A percentile compares a stretch with the other conserved stretches of the same genome.
These are phyloP conservation scores for Palythoa heliodiscus DNA, from an alignment of 92 coral and sea anemone species.

Conservation along the genomic window DNA sequence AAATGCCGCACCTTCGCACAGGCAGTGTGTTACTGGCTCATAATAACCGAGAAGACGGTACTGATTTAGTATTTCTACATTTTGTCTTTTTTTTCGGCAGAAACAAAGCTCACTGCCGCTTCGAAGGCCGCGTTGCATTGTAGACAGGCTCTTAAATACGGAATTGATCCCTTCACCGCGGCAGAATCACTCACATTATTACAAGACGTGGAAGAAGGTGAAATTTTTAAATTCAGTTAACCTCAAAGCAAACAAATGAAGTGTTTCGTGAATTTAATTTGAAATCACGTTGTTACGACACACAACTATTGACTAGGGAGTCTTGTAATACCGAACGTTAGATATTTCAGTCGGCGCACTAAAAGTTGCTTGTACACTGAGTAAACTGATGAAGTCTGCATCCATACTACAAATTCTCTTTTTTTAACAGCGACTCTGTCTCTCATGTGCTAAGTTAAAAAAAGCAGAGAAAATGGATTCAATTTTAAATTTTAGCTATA, in stretches of 20 bases:
- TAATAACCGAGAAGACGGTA: slow-evolving; percentile 20
- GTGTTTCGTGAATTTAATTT: background rate
- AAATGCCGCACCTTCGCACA: slow-evolving; percentile 32
- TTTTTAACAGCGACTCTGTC: too few relatives aligned
- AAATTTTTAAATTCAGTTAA: slow-evolving; percentile 17
- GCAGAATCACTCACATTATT: slow-evolving; percentile 37
- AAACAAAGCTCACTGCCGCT: slow-evolving; percentile 47
- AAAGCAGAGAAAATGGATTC: too few relatives aligned
- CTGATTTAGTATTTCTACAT: slow-evolving; percentile 21
- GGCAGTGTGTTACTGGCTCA: slow-evolving; percentile 33
- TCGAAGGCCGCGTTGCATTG: slow-evolving; percentile 48
- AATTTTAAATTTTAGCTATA: too few relatives aligned
- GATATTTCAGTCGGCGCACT: background rate
- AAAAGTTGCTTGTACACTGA: too few relatives aligned
- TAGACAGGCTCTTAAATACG: slow-evolving; percentile 39
- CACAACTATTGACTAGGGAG: background rate
- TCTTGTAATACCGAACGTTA: background rate
- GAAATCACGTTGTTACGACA: background rate
- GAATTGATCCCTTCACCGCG: slow-evolving; percentile 40
- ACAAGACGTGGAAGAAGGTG: slow-evolving; percentile 39
- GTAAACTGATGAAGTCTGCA: too few relatives aligned
- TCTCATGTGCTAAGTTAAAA: too few relatives aligned
- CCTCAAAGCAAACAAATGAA: slow-evolving; percentile 12
- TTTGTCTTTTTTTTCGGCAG: slow-evolving; percentile 34
- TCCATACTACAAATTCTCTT: too few relatives aligned